These are phyloP conservation scores for Hycleus cichorii DNA, from an alignment of 1,140 invertebrate species.

Conservation along the genomic window DNA sequence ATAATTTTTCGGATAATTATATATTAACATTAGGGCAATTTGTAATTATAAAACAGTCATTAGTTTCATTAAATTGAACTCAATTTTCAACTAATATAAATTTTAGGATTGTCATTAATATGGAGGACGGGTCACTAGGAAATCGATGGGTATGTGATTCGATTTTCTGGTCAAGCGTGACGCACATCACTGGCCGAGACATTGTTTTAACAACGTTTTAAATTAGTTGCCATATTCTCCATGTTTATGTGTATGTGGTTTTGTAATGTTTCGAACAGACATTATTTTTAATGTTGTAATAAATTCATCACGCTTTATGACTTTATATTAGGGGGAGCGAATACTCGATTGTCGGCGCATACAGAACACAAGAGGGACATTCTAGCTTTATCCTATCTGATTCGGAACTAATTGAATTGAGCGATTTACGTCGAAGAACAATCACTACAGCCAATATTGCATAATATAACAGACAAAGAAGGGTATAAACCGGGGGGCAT, in stretches of 20 bases:
- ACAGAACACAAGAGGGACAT: constrained; percentile 8
- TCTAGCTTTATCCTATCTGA: constrained; percentile 16
- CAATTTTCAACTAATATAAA: no score
- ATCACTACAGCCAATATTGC: background rate
- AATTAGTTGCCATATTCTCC: constrained; percentile 15
- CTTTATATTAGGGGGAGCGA: constrained; percentile 9
- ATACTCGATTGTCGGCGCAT: constrained; percentile 7
- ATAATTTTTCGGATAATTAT: no score
- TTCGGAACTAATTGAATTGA: constrained; percentile 20
- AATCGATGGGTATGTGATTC: no score
- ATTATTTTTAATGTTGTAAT: constrained; percentile 22
- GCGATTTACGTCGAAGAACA: background rate
- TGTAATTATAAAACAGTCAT: no score
- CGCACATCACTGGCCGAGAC: constrained; percentile 2
- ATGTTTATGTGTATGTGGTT: constrained; percentile 4
- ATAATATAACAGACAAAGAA: background rate
- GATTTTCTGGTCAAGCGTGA: background rate
- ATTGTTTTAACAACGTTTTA: constrained; percentile 11
- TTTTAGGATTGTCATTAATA: background rate
- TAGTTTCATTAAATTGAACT: no score
- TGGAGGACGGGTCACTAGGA: background rate
- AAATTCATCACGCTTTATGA: constrained; percentile 25
- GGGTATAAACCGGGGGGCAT: no score
- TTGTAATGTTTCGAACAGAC: constrained; percentile 15
- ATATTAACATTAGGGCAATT: no score